These are phyloP conservation scores for Tribolium madens DNA, from an alignment of 1,140 invertebrate genomes.

Conservation along the genomic window DNA sequence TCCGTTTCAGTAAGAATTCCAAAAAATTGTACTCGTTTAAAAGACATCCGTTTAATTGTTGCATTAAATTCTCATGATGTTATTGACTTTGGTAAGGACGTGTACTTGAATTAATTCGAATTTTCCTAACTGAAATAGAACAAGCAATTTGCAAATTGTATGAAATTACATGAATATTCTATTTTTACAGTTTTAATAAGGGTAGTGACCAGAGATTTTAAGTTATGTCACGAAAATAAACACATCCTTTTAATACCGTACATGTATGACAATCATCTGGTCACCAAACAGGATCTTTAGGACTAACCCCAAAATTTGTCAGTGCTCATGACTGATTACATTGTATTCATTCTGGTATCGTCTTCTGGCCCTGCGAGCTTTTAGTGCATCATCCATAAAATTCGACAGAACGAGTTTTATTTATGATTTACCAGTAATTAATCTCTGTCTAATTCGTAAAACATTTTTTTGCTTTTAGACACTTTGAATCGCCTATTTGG, in stretches of 20 bases:
- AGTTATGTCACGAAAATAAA: slow-evolving; percentile 13
- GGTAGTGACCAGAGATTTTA: slow-evolving; percentile 23
- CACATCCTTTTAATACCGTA: slow-evolving; percentile 20
- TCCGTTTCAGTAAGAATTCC: not conserved
- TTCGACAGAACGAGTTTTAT: slow-evolving; percentile 15
- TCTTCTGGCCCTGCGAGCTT: slow-evolving; percentile 1
- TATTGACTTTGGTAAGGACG: not conserved
- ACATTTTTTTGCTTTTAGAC: slow-evolving; percentile 30
- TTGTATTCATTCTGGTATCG: not conserved
- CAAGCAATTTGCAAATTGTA: slow-evolving; percentile 27
- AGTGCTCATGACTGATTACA: slow-evolving; percentile 11
- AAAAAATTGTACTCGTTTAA: not conserved
- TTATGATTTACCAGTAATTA: slow-evolving; percentile 34
- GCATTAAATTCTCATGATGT: slow-evolving; percentile 26
- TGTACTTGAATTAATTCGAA: slow-evolving; percentile 14
- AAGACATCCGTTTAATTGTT: slow-evolving; percentile 4
- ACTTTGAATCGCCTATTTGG: not conserved
- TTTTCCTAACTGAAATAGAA: slow-evolving; percentile 25
- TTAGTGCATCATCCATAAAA: slow-evolving; percentile 31
- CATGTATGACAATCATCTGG: slow-evolving; percentile 17
- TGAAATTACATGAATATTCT: slow-evolving; percentile 28
- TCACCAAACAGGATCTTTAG: slow-evolving; percentile 16
- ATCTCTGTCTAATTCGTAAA: slow-evolving; percentile 18
- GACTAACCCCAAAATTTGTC: not conserved
- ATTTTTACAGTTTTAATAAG: slow-evolving; percentile 39